Percentiles rank a stretch among this genome's conserved stretches.
Evolutionary conservation across 2,888 invertebrate species (phyloP).

Genomic region (Heliconius ismenius): DNA sequence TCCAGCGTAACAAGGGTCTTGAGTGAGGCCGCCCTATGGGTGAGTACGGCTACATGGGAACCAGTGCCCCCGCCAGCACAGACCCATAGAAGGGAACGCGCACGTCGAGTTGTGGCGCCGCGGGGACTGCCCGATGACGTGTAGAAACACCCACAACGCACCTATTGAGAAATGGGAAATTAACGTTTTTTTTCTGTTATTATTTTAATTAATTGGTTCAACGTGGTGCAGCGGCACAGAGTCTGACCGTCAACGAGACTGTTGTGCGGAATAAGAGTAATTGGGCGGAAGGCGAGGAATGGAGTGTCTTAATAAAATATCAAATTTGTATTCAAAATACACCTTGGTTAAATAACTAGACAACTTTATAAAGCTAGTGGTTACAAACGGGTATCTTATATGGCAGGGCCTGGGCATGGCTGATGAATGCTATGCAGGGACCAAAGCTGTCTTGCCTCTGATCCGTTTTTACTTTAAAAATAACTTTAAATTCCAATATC

Average conservation of each 20-base stretch:
- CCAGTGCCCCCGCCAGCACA: constrained; percentile 89
- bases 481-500: too few relatives aligned
- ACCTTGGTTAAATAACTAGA: too few relatives aligned
- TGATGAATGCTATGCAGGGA: too few relatives aligned
- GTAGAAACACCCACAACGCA: constrained; percentile 95
- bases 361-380: too few relatives aligned
- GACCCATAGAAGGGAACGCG: constrained; percentile 93
- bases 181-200: neutral
- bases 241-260: too few relatives aligned
- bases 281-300: neutral
- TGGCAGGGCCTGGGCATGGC: too few relatives aligned
- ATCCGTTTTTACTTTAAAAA: too few relatives aligned
- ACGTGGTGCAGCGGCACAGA: neutral
- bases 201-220: neutral
- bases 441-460: too few relatives aligned
- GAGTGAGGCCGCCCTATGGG: constrained; percentile 87
- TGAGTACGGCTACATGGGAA: constrained; percentile 90
- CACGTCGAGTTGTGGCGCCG: constrained; percentile 81
- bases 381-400: too few relatives aligned
- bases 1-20: constrained; percentile 90
- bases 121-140: constrained; percentile 75
- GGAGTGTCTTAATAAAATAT: too few relatives aligned
- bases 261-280: neutral
- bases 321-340: too few relatives aligned
- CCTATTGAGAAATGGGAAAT: constrained; percentile 66